Conservation (phyloP, 1,140 invertebrate genomes). For the Drosophila burlai region DNA sequence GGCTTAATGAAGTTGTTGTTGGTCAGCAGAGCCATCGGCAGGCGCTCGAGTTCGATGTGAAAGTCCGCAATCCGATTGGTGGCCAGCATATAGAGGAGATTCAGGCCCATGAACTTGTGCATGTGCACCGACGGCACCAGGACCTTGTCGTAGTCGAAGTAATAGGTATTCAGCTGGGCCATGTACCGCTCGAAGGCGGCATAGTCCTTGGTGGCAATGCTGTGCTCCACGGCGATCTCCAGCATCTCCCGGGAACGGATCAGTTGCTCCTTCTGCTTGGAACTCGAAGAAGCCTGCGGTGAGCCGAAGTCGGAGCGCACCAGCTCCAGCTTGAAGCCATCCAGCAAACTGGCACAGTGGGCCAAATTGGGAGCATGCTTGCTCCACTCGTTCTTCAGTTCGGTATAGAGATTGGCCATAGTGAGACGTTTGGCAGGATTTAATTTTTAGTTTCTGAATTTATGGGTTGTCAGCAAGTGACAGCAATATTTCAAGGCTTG, state of each 20-base stretch:
- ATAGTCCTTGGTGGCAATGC: conserved; percentile 96
- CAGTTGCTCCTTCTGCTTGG: conserved; percentile 40
- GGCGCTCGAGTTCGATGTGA: conserved; percentile 97
- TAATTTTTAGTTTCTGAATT: not conserved
- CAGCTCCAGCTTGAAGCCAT: conserved; percentile 60
- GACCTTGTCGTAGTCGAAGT: conserved; percentile 97
- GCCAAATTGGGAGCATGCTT: conserved; percentile 53
- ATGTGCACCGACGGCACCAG: conserved; percentile 94
- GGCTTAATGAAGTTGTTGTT: conserved; percentile 97
- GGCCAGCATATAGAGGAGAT: conserved; percentile 97
- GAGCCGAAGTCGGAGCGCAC: conserved; percentile 32
- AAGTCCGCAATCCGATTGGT: conserved; percentile 99
- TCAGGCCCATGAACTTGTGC: conserved; percentile 97
- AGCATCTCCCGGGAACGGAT: conserved; percentile 91
- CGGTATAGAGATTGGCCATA: conserved; percentile 55
- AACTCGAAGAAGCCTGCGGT: not conserved
- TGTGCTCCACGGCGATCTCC: conserved; percentile 98
- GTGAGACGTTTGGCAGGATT: not conserved
- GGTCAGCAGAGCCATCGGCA: conserved; percentile 95
- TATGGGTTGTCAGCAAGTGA: conserved; percentile 8
- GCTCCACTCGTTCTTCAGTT: conserved; percentile 63
- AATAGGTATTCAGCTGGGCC: conserved; percentile 98
- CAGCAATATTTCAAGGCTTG: not conserved
- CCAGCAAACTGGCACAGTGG: conserved; percentile 43
- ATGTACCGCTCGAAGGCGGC: conserved; percentile 98